A percentile compares a stretch with the other conserved stretches of the same genome.
phyloP scores from a whole-genome alignment of 2,888 invertebrate genomes.

The Drosophila nr. medialis region DNA sequence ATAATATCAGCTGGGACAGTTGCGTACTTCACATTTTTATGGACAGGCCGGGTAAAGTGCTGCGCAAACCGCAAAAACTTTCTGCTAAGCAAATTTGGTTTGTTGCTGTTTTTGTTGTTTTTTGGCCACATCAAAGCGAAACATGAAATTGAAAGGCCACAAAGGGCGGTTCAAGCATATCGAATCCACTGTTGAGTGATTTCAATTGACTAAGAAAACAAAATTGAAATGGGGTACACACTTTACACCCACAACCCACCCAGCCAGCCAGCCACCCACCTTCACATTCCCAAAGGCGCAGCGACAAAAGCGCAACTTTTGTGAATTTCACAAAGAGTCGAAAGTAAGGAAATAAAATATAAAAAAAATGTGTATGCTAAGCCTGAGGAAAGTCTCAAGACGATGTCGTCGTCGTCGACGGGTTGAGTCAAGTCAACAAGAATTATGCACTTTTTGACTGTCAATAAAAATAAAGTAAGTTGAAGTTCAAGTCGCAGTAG shows the following conservation, averaged over 20 bases:
- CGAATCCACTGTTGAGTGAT: slow-evolving; percentile 70
- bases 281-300: slow-evolving; percentile 48
- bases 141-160: slow-evolving; percentile 67
- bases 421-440: slow-evolving; percentile 65
- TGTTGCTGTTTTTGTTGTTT: slow-evolving; percentile 12
- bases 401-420: slow-evolving; percentile 24
- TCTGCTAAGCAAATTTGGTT: slow-evolving; percentile 62
- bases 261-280: not conserved
- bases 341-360: slow-evolving; percentile 38
- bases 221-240: slow-evolving; percentile 21
- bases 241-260: slow-evolving; percentile 16
- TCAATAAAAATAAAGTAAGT: slow-evolving; percentile 80
- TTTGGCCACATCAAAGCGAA: slow-evolving; percentile 73
- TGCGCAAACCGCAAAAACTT: slow-evolving; percentile 66
- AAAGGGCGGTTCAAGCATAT: slow-evolving; percentile 65
- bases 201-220: slow-evolving; percentile 80
- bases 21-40: slow-evolving; percentile 62
- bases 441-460: slow-evolving; percentile 81
- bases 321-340: slow-evolving; percentile 35
- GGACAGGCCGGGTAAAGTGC: slow-evolving; percentile 47
- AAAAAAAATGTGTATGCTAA: slow-evolving; percentile 53
- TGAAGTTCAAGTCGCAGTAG: slow-evolving; percentile 54
- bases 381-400: slow-evolving; percentile 65
- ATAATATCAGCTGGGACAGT: slow-evolving; percentile 29
- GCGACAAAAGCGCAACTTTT: slow-evolving; percentile 75